A percentile compares a stretch with the other conserved stretches of the same genome.
phyloP scores from a whole-genome alignment of 2,797 vertebrate species.

The Mergus octosetaceus region DNA sequence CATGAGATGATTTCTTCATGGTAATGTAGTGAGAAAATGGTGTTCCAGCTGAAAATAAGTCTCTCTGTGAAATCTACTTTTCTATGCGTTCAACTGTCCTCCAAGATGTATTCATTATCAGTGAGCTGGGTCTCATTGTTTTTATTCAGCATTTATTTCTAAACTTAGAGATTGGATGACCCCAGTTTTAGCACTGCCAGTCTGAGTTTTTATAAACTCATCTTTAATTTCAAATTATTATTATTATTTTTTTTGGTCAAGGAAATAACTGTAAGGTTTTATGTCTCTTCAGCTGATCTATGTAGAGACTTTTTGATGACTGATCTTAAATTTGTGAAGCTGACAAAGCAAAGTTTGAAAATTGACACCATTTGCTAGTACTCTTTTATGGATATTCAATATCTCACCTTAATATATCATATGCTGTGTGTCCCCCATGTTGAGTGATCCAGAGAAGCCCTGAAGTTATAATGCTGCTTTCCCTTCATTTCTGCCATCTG shows the following conservation, averaged over 20 bases:
- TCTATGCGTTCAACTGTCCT: not conserved
- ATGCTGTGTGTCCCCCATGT: not conserved
- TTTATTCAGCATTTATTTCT: slow-evolving; percentile 26
- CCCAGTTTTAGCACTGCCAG: not conserved
- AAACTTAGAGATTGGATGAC: not conserved
- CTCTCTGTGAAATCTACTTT: slow-evolving; percentile 23
- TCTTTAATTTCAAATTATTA: slow-evolving; percentile 20
- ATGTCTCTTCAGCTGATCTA: slow-evolving; percentile 48
- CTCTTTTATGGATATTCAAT: slow-evolving; percentile 64
- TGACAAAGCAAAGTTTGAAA: slow-evolving; percentile 72
- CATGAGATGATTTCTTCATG: slow-evolving; percentile 15
- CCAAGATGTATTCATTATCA: slow-evolving; percentile 37
- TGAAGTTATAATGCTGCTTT: not conserved
- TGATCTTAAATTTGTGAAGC: slow-evolving; percentile 72
- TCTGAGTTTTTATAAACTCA: slow-evolving; percentile 17
- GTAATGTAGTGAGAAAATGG: slow-evolving; percentile 24
- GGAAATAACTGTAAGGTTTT: slow-evolving; percentile 35
- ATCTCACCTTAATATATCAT: slow-evolving; percentile 60
- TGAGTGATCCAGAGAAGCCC: not conserved
- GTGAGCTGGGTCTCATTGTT: not conserved
- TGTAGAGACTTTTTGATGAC: slow-evolving; percentile 52
- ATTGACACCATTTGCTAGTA: slow-evolving; percentile 61
- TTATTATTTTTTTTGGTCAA: slow-evolving; percentile 27
- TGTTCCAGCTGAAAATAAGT: slow-evolving; percentile 37
- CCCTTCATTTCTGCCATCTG: not conserved